These are phyloP conservation scores for Montipora foliosa DNA, from an alignment of 64 coral and sea anemone species.

Conservation along the genomic window DNA sequence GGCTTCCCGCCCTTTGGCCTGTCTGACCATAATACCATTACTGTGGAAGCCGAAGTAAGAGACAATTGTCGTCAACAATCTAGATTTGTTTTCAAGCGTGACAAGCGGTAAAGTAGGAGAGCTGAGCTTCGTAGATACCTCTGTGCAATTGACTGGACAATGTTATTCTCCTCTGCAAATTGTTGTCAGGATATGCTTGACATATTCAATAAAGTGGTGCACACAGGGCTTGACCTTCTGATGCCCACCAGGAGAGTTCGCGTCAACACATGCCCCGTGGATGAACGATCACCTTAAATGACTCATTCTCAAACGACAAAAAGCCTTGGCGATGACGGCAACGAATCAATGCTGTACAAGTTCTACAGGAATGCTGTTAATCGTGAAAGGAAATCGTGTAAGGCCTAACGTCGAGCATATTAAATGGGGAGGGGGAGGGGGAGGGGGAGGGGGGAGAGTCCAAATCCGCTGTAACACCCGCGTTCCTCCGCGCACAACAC, in stretches of 20 bases:
- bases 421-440: background rate
- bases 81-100: constrained; percentile 20
- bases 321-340: background rate
- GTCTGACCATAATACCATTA: background rate
- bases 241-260: constrained; percentile 31
- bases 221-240: constrained; percentile 12
- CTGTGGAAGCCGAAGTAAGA: background rate
- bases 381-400: constrained; percentile 18
- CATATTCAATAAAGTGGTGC: constrained; percentile 1
- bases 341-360: constrained; percentile 2
- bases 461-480: background rate
- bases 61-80: background rate
- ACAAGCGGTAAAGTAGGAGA: background rate
- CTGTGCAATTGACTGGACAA: constrained; percentile 9
- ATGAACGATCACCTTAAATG: constrained; percentile 13
- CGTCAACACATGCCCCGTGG: background rate
- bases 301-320: constrained; percentile 31
- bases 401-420: constrained; percentile 8
- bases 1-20: background rate
- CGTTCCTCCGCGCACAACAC: too few species aligned
- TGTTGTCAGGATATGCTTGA: constrained; percentile 15
- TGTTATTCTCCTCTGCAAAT: background rate
- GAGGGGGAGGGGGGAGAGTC: too few species aligned
- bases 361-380: constrained; percentile 19
- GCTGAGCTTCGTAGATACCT: constrained; percentile 35